These are phyloP conservation scores for Salarias fasciatus DNA, from an alignment of 2,797 vertebrate genomes.

Conservation along the genomic window DNA sequence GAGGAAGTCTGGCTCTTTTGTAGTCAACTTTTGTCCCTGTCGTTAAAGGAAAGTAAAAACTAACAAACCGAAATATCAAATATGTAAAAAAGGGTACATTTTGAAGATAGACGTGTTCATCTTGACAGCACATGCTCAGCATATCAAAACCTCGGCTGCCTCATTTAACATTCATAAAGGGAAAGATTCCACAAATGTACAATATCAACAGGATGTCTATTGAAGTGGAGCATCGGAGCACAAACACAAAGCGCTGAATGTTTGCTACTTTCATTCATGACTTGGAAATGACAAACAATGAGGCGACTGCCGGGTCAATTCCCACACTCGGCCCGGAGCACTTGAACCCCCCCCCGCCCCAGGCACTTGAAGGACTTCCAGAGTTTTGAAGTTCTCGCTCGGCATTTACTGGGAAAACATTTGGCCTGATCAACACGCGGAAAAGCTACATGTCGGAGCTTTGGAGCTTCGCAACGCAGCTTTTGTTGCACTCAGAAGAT, in stretches of 20 bases:
- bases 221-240: constrained; percentile 37
- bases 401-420: constrained; percentile 36
- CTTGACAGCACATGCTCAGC: constrained; percentile 14
- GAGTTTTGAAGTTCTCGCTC: constrained; percentile 20
- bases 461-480: constrained; percentile 24
- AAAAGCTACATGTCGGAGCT: constrained; percentile 3
- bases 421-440: constrained; percentile 44
- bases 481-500: constrained; percentile 9
- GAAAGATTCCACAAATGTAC: constrained; percentile 24
- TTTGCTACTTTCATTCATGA: constrained; percentile 53
- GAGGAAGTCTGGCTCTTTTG: constrained; percentile 51
- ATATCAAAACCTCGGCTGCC: constrained; percentile 8
- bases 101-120: constrained; percentile 2
- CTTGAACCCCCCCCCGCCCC: constrained; percentile 35
- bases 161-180: constrained; percentile 33
- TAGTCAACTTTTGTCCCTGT: constrained; percentile 10
- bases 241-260: constrained; percentile 52
- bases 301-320: constrained; percentile 48
- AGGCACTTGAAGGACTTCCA: constrained; percentile 39
- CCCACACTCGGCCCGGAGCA: constrained; percentile 41
- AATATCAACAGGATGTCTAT: constrained; percentile 25
- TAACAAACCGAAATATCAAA: constrained; percentile 9
- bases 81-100: constrained; percentile 4
- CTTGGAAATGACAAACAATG: constrained; percentile 56
- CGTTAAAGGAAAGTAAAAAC: constrained; percentile 4